Conservation (phyloP, 35 echinoderm and acorn worm genomes). For the Holothuria glaberrima region DNA sequence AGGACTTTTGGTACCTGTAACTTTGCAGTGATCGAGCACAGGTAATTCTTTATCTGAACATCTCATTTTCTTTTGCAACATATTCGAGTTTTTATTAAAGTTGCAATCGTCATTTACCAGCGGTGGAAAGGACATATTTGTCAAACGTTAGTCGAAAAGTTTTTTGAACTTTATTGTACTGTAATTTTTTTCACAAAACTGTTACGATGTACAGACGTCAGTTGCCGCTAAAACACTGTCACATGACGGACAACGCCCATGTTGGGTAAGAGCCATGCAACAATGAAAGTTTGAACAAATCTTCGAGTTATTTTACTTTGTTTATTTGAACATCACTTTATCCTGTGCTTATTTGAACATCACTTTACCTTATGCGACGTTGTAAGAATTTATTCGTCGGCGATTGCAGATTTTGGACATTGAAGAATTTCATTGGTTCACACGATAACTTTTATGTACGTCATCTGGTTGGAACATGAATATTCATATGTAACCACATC, state of each 20-base stretch:
- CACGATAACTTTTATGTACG: neutral
- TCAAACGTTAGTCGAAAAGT: neutral
- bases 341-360: neutral
- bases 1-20: neutral
- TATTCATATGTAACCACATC: neutral
- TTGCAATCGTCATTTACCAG: neutral
- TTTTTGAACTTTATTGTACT: too few species aligned
- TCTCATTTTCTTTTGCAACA: neutral
- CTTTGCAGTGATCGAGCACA: neutral
- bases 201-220: neutral
- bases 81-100: neutral
- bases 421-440: neutral
- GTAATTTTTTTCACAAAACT: neutral
- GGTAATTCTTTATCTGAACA: neutral
- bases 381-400: too few species aligned
- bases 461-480: neutral
- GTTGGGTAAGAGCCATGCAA: too few species aligned
- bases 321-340: neutral
- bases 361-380: too few species aligned
- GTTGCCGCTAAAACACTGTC: neutral
- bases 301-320: neutral
- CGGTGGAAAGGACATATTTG: neutral
- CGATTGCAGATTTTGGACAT: neutral
- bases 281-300: neutral
- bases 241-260: neutral